Evolutionary conservation across 2,888 invertebrate species (phyloP).

Genomic region (Philopedon plagiatum): DNA sequence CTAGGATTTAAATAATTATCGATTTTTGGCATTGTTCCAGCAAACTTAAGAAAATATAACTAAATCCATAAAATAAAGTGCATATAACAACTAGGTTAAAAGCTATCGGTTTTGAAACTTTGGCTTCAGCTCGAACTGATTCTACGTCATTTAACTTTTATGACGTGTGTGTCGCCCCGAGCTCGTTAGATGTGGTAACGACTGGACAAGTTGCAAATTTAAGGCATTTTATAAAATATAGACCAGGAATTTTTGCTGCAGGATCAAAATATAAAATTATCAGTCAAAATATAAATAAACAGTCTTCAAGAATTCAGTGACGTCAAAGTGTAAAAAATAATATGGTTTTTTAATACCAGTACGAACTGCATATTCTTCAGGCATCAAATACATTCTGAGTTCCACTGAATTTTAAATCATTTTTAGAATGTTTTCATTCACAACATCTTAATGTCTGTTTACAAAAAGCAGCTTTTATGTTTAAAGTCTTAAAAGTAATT

Average conservation of each 20-base stretch:
- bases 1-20: no score
- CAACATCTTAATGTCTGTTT: background rate
- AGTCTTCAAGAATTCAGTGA: no score
- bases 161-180: constrained; percentile 14
- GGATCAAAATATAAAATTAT: no score
- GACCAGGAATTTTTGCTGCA: no score
- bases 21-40: constrained; percentile 13
- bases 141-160: constrained; percentile 29
- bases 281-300: no score
- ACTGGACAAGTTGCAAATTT: background rate
- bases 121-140: constrained; percentile 23
- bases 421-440: constrained; percentile 1
- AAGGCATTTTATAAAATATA: no score
- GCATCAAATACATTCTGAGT: no score
- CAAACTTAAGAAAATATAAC: constrained; percentile 1
- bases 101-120: constrained; percentile 17
- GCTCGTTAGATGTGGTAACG: background rate
- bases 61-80: constrained; percentile 10
- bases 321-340: no score
- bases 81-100: constrained; percentile 9
- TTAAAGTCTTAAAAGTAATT: background rate
- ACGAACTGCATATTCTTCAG: no score
- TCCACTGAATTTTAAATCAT: background rate
- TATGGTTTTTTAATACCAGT: no score
- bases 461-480: constrained; percentile 13